Evolutionary conservation across 2,113 vertebrate species (phyloP).

Genomic region (Mesembrinibis cayennensis): DNA sequence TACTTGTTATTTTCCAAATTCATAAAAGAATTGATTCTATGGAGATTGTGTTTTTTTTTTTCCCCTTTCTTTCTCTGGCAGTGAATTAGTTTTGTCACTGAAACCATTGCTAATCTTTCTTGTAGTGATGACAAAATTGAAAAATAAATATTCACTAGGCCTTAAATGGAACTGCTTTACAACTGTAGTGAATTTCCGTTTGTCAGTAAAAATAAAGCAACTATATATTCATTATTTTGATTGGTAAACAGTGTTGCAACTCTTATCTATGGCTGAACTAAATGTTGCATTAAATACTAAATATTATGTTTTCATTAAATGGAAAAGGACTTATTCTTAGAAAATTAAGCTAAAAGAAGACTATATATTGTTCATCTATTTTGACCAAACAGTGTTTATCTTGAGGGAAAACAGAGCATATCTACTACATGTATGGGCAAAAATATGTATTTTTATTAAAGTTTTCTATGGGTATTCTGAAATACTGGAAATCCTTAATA

Average conservation of each 20-base stretch:
- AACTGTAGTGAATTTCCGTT: not conserved
- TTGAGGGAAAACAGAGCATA: not conserved
- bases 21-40: slow-evolving; percentile 40
- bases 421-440: rapidly evolving
- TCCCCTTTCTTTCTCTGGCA: not conserved
- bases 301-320: not conserved
- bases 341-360: not conserved
- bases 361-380: not conserved
- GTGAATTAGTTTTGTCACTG: not conserved
- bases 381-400: not conserved
- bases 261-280: not conserved
- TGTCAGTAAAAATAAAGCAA: not conserved
- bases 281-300: not conserved
- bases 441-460: not conserved
- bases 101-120: slow-evolving; percentile 4
- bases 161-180: not conserved
- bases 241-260: not conserved
- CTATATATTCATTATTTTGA: not conserved
- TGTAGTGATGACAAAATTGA: slow-evolving; percentile 9
- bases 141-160: slow-evolving; percentile 18
- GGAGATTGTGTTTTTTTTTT: not conserved
- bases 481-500: not conserved
- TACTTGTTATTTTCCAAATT: slow-evolving; percentile 71
- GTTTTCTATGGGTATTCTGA: not conserved
- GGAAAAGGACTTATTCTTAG: not conserved